Evolutionary conservation across 2,888 invertebrate genomes (phyloP), one percentile per base, ranked within the genome.

Genomic region (Sesia bembeciformis): DNA sequence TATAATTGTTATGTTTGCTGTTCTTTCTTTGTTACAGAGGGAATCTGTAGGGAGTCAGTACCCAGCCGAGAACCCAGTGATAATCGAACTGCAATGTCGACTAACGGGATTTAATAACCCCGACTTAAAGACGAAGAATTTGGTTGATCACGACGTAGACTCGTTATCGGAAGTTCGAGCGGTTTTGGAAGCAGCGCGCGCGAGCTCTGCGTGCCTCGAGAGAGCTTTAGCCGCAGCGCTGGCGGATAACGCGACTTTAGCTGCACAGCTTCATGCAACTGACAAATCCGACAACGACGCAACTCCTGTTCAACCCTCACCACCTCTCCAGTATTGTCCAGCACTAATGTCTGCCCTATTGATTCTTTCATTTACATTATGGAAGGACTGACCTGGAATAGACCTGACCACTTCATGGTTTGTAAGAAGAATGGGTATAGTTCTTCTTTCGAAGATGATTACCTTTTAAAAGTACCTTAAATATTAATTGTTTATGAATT

Each of bases 211-310:
- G 4, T 72, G 76, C 49, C 65, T 88, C 4, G 84, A 85, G 62
- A 66, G 69, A 40, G 80, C 87, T 0, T 61, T 88, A 52, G 76
- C 81, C 4, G 67, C 81, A 1, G 86, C 88, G 38, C 60, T 86
- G 40, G 72, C 81, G 3, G 85, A 86, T 56, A 87, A 86, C 56
- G 75, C 78, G 0, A 59, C 65, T 3, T 66, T 88, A 39, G 84
- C 87, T 3, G 63, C 78, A 0, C 66, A 70, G 38, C 51, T 83
- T 4, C 74, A 78, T 55, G 61, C 63, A 3, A 62, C 58, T 39
- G 85, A 84, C 53, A 23, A 23, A 23, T 23, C 23, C 23, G 3
- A 42, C 42, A 42, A 42, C 7, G 7, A 42, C 4, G 57, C 56
- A 38, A 61, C 58, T 6, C 39, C 52, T 3, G 53, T 56, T 3